Conservation (phyloP, 2,888 invertebrate species). For the Bellardia pandia region DNA sequence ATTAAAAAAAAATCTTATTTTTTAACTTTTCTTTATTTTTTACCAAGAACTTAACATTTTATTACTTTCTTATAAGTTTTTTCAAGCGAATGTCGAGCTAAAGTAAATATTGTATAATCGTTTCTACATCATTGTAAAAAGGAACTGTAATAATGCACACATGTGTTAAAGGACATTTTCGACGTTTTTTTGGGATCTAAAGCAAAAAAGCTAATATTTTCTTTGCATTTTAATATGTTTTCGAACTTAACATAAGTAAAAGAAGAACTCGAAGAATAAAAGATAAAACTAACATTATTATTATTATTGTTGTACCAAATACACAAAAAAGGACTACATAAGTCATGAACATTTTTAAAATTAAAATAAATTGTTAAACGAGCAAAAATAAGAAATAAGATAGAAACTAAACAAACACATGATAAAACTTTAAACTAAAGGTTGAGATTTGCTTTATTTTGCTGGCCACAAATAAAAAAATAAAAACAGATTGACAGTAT, state of each 20-base stretch:
- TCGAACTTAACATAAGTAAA: constrained; percentile 44
- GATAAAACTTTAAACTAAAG: constrained; percentile 61
- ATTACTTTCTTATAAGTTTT: constrained; percentile 36
- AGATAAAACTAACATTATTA: constrained; percentile 23
- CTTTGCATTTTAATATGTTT: constrained; percentile 71
- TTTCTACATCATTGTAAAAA: constrained; percentile 7
- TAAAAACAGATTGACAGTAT: constrained; percentile 64
- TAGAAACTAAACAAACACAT: constrained; percentile 44
- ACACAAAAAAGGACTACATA: constrained; percentile 59
- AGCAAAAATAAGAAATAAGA: constrained; percentile 38
- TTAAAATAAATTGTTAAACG: constrained; percentile 67
- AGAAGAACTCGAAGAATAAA: constrained; percentile 9
- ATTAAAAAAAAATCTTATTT: not conserved
- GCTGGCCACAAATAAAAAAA: constrained; percentile 20
- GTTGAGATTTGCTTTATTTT: constrained; percentile 48
- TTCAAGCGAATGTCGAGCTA: not conserved
- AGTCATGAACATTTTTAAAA: constrained; percentile 69
- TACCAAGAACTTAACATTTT: constrained; percentile 47
- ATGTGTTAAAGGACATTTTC: constrained; percentile 62
- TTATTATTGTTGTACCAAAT: not conserved
- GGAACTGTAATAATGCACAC: constrained; percentile 55
- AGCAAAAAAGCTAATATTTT: constrained; percentile 64
- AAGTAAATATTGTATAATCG: constrained; percentile 27
- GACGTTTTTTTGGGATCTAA: not conserved
- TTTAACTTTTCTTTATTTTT: not conserved